These are phyloP conservation scores for Shinisaurus crocodilurus DNA, from an alignment of 2,113 vertebrate genomes.

Conservation along the genomic window DNA sequence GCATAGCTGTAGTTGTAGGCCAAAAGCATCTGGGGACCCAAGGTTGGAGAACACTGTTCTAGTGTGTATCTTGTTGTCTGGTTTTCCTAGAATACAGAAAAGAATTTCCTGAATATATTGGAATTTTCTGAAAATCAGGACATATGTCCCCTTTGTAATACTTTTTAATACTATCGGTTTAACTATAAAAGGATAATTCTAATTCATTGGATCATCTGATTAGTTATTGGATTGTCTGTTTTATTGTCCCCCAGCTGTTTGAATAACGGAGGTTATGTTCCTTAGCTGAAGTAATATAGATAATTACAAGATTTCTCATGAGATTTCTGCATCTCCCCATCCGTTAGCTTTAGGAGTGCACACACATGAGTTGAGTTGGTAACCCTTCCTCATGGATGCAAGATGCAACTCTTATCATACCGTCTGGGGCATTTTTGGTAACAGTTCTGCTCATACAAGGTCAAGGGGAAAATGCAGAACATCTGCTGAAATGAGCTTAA, in stretches of 20 bases:
- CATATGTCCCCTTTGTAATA: not conserved
- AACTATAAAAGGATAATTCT: not conserved
- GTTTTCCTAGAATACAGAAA: not conserved
- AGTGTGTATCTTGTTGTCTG: not conserved
- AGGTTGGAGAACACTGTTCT: too few relatives aligned
- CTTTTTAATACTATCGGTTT: not conserved
- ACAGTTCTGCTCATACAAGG: not conserved
- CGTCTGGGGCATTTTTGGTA: not conserved
- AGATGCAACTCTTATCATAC: not conserved
- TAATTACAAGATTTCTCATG: not conserved
- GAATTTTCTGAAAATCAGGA: not conserved
- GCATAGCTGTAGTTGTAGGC: too few relatives aligned
- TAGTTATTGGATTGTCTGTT: not conserved
- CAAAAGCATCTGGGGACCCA: too few relatives aligned
- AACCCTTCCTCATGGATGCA: not conserved
- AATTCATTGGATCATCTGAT: not conserved
- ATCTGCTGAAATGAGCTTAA: not conserved
- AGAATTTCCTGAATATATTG: not conserved
- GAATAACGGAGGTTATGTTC: not conserved
- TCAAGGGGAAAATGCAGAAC: not conserved
- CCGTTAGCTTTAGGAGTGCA: not conserved
- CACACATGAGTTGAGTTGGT: not conserved
- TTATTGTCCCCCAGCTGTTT: not conserved
- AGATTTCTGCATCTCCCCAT: not conserved
- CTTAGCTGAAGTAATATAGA: not conserved